phyloP scores from a whole-genome alignment of 2,888 invertebrate species.

The Holacanthella duospinosa region DNA sequence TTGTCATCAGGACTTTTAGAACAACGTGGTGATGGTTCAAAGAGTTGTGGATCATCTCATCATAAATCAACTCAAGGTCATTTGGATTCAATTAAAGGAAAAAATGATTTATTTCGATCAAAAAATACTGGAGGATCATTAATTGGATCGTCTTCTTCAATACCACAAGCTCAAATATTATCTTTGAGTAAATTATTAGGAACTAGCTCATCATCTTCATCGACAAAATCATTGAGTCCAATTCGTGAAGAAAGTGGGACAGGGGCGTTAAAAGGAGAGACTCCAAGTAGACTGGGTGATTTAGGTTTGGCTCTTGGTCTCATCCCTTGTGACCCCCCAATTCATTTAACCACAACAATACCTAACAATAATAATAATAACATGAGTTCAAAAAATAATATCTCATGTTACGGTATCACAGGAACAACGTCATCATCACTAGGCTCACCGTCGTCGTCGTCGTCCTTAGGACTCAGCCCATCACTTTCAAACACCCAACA shows the following conservation, averaged over 20 bases:
- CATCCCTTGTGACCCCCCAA: neutral
- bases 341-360: neutral
- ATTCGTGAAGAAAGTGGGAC: neutral
- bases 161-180: neutral
- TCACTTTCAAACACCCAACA: conserved; percentile 34
- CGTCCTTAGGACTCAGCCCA: neutral
- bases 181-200: neutral
- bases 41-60: neutral
- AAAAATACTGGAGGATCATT: too few species aligned
- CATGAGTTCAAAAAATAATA: neutral
- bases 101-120: too few species aligned
- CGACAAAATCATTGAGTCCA: conserved; percentile 8
- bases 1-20: neutral
- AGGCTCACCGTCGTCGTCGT: neutral
- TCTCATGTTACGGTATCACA: neutral
- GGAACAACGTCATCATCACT: neutral
- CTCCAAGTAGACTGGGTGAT: conserved; percentile 3
- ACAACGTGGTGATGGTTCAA: neutral
- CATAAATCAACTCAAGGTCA: neutral
- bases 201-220: neutral
- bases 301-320: conserved; percentile 8
- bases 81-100: neutral
- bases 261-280: too few species aligned
- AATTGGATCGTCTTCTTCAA: neutral
- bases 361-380: neutral